These are phyloP conservation scores for Ceratosolen solmsi DNA, from an alignment of 1,140 invertebrate species.

Conservation along the genomic window DNA sequence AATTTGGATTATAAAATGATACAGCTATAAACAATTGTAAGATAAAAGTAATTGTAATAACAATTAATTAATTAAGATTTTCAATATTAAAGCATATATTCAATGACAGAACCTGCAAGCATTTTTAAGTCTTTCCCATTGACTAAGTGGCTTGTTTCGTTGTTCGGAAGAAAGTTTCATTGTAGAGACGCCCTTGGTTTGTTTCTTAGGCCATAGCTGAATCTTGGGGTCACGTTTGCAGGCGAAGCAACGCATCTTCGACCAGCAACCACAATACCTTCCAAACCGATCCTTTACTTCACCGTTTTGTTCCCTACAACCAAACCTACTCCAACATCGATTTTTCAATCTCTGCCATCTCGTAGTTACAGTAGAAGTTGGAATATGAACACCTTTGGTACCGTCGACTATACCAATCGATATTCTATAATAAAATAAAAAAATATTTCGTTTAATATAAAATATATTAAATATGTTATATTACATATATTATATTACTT, in stretches of 20 bases:
- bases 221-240: conserved; percentile 65
- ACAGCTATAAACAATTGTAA: too few species aligned
- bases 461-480: background rate
- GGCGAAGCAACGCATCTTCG: conserved; percentile 66
- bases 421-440: background rate
- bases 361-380: background rate
- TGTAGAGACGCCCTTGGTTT: conserved; percentile 43
- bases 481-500: background rate
- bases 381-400: background rate
- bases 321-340: background rate
- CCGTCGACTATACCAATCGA: background rate
- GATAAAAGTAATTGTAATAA: too few species aligned
- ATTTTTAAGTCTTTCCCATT: conserved; percentile 64
- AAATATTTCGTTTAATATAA: background rate
- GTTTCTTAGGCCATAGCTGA: conserved; percentile 61
- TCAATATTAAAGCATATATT: too few species aligned
- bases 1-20: too few species aligned
- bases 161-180: conserved; percentile 33
- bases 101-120: conserved; percentile 60
- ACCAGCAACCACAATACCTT: conserved; percentile 58
- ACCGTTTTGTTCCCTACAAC: background rate
- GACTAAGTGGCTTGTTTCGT: conserved; percentile 35
- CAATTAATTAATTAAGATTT: too few species aligned
- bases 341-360: conserved; percentile 4
- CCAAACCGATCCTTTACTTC: background rate